phyloP scores from a whole-genome alignment of 2,888 invertebrate genomes.

The Lithophane ornitopus region DNA sequence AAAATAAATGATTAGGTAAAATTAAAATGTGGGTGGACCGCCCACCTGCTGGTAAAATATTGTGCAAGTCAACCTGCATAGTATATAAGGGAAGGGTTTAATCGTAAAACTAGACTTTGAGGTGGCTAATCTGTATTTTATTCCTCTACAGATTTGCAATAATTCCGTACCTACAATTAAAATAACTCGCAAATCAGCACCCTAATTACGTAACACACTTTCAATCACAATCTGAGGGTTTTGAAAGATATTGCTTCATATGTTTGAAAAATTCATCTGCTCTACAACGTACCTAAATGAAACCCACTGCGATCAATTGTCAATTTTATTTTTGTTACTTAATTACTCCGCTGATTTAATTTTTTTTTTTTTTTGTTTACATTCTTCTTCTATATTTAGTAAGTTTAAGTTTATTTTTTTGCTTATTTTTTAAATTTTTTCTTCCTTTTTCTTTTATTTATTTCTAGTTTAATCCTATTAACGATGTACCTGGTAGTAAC shows the following conservation, averaged over 20 bases:
- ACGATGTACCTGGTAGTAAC: conserved; percentile 66
- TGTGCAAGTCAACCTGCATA: neutral
- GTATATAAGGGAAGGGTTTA: neutral
- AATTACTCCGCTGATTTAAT: neutral
- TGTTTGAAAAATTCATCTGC: too few species aligned
- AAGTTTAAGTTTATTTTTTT: neutral
- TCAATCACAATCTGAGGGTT: neutral
- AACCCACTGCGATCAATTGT: too few species aligned
- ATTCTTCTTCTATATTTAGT: neutral
- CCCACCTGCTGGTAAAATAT: neutral
- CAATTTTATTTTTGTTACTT: too few species aligned
- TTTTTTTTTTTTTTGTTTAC: neutral
- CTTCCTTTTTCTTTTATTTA: conserved; percentile 16
- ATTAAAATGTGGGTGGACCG: neutral
- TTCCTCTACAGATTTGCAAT: neutral
- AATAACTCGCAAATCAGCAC: neutral
- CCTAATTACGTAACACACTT: neutral
- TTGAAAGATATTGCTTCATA: neutral
- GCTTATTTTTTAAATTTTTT: neutral
- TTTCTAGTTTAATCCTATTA: conserved; percentile 45
- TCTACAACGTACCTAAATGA: too few species aligned
- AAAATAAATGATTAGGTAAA: too few species aligned
- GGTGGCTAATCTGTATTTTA: neutral
- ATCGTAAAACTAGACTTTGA: neutral
- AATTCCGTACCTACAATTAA: neutral